Conservation (phyloP, 2,888 invertebrate genomes). For the Chouioia cunea region DNA sequence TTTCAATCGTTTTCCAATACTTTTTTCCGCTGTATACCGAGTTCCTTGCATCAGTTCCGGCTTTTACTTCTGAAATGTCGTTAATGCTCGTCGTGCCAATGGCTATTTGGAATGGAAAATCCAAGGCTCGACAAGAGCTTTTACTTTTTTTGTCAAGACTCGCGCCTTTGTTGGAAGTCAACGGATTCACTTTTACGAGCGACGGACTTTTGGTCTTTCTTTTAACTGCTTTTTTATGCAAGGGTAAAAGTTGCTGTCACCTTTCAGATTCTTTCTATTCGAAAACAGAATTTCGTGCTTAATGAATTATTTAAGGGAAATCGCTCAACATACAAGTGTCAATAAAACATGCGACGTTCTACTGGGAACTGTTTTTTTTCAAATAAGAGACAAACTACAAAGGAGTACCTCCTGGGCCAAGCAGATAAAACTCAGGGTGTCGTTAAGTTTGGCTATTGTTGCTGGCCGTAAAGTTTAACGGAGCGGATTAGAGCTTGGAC, state of each 20-base stretch:
- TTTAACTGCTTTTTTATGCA: neutral
- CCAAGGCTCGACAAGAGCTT: conserved; percentile 46
- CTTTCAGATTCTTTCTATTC: too few species aligned
- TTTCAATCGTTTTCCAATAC: neutral
- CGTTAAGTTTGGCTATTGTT: conserved; percentile 52
- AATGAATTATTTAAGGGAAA: too few species aligned
- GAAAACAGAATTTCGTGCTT: too few species aligned
- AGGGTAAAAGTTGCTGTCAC: too few species aligned
- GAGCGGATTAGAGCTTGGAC: conserved; percentile 48
- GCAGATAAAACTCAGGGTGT: conserved; percentile 50
- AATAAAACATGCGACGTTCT: neutral
- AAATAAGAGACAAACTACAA: conserved; percentile 34
- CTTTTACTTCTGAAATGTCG: conserved; percentile 37
- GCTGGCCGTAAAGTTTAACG: conserved; percentile 53
- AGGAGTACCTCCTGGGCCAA: conserved; percentile 16
- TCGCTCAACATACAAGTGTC: too few species aligned
- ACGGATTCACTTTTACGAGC: conserved; percentile 48
- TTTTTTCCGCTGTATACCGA: conserved; percentile 26
- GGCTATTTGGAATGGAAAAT: conserved; percentile 53
- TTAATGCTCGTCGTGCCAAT: conserved; percentile 49
- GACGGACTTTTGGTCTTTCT: conserved; percentile 33
- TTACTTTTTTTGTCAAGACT: conserved; percentile 29
- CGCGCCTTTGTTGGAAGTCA: conserved; percentile 36
- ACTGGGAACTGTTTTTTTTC: neutral
- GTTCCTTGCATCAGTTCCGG: conserved; percentile 46